These are phyloP conservation scores for Bagarius yarrelli DNA, from an alignment of 2,113 vertebrate genomes.

Conservation along the genomic window DNA sequence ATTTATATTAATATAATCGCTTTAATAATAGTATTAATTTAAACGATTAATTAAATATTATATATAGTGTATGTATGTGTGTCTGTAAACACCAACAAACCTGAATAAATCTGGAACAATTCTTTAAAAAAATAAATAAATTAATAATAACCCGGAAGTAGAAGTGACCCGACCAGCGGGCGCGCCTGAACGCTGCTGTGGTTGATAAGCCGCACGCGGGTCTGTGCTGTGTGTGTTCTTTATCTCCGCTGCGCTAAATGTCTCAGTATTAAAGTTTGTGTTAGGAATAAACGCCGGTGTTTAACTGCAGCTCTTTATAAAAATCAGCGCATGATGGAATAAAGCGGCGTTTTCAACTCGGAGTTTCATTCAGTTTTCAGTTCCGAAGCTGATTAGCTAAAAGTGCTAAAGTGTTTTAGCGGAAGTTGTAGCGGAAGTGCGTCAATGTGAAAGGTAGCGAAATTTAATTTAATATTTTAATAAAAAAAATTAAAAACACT, in stretches of 20 bases:
- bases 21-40: no score
- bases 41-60: no score
- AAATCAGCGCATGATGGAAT: background rate
- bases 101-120: background rate
- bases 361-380: background rate
- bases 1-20: background rate
- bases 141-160: constrained; percentile 2
- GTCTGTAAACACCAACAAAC: background rate
- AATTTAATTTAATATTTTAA: no score
- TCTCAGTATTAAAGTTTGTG: no score
- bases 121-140: background rate
- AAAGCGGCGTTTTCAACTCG: background rate
- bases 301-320: no score
- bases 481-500: no score
- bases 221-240: no score
- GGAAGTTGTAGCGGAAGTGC: no score
- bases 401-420: background rate
- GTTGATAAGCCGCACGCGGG: background rate
- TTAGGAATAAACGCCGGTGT: fast-evolving
- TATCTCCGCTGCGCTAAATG: background rate
- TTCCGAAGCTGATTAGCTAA: background rate
- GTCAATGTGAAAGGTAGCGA: no score
- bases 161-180: background rate
- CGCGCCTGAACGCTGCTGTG: background rate
- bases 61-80: no score